Evolutionary conservation across 2,797 vertebrate species (phyloP), one percentile per base, ranked within the genome.

Genomic region (Discoglossus pictus): DNA sequence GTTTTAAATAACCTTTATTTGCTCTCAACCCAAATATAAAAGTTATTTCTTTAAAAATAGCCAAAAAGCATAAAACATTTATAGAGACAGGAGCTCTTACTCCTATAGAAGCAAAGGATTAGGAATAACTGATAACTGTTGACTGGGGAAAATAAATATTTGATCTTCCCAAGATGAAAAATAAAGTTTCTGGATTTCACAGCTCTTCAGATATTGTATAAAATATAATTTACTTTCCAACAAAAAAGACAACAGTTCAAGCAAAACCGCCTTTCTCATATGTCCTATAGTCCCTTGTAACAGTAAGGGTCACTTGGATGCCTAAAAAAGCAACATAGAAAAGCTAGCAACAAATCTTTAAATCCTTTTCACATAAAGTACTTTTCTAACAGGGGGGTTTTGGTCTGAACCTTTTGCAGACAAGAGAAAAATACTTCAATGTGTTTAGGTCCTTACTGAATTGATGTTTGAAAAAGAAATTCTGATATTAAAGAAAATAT

Each of bases 291-390:
- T n/a, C 13, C 17, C 13, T 42, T 16, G 13, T 42, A 16, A 42
- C 39, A 42, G 39, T 4, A 6, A 7, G 31, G 17, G 39, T 42
- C 6, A 42, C n/a, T 42, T 16, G 39, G 39, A 42, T n/a, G 39
- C 39, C 39, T 42, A 42, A 42, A 42, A n/a, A 42, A 16, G 39
- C 39, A 16, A 42, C 39, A 42, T 9, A 15, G 17, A 42, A 42
- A 13, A n/a, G n/a, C n/a, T n/a, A n/a, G n/a, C n/a, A n/a, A 42
- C 39, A 42, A 42, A 42, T 42, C 39, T 42, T 42, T 42, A 13
- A 42, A 42, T 42, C 39, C 39, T 15, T 42, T 13, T 42, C 39
- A 42, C n/a, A 42, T 16, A 42, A 16, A n/a, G 39, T 15, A 15
- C 39, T 16, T 15, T 42, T 7, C n/a, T 16, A 42, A n/a, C 12